Evolutionary conservation across 2,797 vertebrate genomes (phyloP), one percentile per base, ranked within the genome.

Genomic region (Chaetodon trifasciatus): DNA sequence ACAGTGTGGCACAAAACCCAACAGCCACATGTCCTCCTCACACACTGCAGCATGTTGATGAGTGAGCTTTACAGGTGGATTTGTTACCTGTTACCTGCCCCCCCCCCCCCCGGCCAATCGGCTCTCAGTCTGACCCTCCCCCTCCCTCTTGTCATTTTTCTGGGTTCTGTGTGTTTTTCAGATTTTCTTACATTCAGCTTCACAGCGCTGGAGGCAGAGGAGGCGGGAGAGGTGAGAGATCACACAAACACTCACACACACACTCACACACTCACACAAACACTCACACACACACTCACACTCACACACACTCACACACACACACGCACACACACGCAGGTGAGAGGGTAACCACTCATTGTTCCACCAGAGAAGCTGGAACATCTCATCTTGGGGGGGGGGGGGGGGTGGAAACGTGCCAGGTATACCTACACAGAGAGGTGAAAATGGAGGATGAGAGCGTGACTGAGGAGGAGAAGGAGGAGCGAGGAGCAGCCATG

Each of bases 121-220:
- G 6, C 46, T 19, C 6, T 53, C 57, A 35, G 15, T 32, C 55
- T 47, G 17, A 76, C 21, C n/a, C n/a, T 63, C 11, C n/a, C 5
- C 60, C 40, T 21, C 11, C n/a, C 3, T 64, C 35, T 13, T 28
- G 4, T 23, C 1, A 5, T 17, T 42, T 1, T 35, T 47, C 3
- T 40, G 4, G 8, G 21, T 39, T 61, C 1, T 66, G 32, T 75
- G 37, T 84, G 37, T 83, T 39, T 82, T 84, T 37, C 72, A 88
- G 86, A 81, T 89, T 88, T 81, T 50, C 74, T 68, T 74, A 79
- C 80, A 61, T 72, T 78, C 71, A 77, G 73, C 52, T 77, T 79
- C 70, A 76, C 84, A 40, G 56, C 35, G 50, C 65, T 76, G 86
- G 72, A 86, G 70, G 75, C 74, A 74, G 78, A 79, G 50, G 79